Base-by-base conservation (phyloP, 2,888 invertebrate genomes). In the Myathropa florea region DNA sequence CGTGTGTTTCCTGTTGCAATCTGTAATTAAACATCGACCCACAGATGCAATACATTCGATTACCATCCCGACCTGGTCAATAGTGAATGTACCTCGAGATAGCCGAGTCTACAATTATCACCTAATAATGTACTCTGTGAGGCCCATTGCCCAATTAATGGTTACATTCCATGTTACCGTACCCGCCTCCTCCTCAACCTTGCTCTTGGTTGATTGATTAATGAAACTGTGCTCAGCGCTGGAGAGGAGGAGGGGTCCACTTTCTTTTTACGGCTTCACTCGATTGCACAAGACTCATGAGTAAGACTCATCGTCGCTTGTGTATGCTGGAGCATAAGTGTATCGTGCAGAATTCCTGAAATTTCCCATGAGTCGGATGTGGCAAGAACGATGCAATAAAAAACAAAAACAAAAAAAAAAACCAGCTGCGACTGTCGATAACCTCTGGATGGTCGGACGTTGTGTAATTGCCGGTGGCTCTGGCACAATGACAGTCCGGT, bases 71-170 rank as follows among this genome's bases (percentile, higher is more conserved):
- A n/a, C n/a, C 46, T 46, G n/a, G 3, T 4, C 36, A 3, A 46
- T 12, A 14, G n/a, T 18, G 30, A 60, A 7, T 30, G 59, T 33
- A 21, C 24, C 30, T 60, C 14, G 39, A 9, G 36, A 28, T 59
- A n/a, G 57, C 46, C 60, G 30, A 59, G 24, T 23, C 57, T 12
- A 39, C 65, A 36, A 75, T 68, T 78, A 70, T 78, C 70, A 70
- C 39, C 78, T 39, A 71, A 71, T 24, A 59, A 70, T 28, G 21
- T 23, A 53, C 18, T 68, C 60, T 53, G 23, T n/a, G 36, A 59
- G 18, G 24, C 59, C 24, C 24, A 10, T 72, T 72, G 21, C 46
- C 18, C 46, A 71, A 71, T 72, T 53, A 63, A 63, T 33, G 71
- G 24, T 78, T 70, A 36, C 46, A 46, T 26, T 55, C 21, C 26